These are phyloP conservation scores for Prinia subflava DNA, from an alignment of 2,113 vertebrate species.

Conservation along the genomic window DNA sequence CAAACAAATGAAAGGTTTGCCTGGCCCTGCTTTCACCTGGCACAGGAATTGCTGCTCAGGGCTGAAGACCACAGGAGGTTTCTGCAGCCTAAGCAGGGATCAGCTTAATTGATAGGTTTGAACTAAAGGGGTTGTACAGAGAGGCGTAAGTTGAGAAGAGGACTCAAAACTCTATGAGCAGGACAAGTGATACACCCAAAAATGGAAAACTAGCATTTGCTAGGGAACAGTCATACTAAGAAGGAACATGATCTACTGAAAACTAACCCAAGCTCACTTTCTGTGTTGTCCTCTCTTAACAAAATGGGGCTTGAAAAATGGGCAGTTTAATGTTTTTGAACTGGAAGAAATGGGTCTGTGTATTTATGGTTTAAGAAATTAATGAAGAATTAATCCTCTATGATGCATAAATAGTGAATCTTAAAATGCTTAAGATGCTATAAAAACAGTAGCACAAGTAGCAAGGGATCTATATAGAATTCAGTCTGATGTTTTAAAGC, in stretches of 20 bases:
- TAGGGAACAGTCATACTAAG: neutral
- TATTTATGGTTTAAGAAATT: neutral
- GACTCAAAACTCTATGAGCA: neutral
- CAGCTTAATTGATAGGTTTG: neutral
- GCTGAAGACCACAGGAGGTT: neutral
- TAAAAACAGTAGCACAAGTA: neutral
- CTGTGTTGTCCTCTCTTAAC: neutral
- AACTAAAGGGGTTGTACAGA: neutral
- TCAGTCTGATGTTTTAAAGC: neutral
- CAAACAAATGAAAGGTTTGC: neutral
- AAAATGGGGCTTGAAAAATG: neutral
- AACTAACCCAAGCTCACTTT: neutral
- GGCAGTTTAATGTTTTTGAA: neutral
- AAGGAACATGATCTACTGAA: neutral
- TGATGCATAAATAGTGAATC: neutral
- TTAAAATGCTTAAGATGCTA: neutral
- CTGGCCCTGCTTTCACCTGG: neutral
- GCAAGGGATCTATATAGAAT: neutral
- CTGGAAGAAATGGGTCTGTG: neutral
- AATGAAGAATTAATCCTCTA: neutral
- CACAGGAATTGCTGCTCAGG: neutral
- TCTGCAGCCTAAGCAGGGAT: neutral
- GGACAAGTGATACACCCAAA: neutral
- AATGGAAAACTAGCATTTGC: neutral
- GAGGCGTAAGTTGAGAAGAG: neutral